Percentiles rank a stretch among this genome's conserved stretches.
These are phyloP conservation scores for Prionchulus punctatus DNA, from an alignment of 2,888 invertebrate genomes.

Conservation along the genomic window DNA sequence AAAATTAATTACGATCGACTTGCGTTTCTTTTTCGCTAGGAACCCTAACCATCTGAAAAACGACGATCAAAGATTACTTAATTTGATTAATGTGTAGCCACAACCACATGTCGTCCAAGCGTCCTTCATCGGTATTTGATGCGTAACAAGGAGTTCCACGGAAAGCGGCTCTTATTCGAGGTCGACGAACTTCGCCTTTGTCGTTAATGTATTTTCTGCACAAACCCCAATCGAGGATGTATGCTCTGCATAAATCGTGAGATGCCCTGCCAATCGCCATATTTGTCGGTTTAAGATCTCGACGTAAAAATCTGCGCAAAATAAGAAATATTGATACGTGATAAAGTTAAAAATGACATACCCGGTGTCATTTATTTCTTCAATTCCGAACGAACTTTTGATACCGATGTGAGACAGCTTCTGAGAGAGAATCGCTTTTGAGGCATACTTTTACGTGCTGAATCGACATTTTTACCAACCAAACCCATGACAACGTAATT, in stretches of 20 bases:
- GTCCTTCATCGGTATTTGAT: neutral
- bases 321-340: too few relatives aligned
- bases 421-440: neutral
- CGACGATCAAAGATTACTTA: too few relatives aligned
- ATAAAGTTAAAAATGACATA: neutral
- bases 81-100: neutral
- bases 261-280: neutral
- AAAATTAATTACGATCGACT: too few relatives aligned
- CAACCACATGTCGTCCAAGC: neutral
- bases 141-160: neutral
- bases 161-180: neutral
- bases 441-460: neutral
- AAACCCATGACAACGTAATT: neutral
- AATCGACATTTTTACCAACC: conserved; percentile 1
- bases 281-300: neutral
- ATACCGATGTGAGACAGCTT: neutral
- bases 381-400: neutral
- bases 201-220: neutral
- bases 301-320: neutral
- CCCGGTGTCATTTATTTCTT: neutral
- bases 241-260: neutral
- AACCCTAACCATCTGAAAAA: too few relatives aligned
- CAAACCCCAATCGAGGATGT: neutral
- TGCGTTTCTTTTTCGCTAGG: too few relatives aligned
- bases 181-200: neutral